Percentiles rank a stretch among this genome's conserved stretches.
These are phyloP conservation scores for Phortica okadai DNA, from an alignment of 2,888 invertebrate genomes.

Conservation along the genomic window DNA sequence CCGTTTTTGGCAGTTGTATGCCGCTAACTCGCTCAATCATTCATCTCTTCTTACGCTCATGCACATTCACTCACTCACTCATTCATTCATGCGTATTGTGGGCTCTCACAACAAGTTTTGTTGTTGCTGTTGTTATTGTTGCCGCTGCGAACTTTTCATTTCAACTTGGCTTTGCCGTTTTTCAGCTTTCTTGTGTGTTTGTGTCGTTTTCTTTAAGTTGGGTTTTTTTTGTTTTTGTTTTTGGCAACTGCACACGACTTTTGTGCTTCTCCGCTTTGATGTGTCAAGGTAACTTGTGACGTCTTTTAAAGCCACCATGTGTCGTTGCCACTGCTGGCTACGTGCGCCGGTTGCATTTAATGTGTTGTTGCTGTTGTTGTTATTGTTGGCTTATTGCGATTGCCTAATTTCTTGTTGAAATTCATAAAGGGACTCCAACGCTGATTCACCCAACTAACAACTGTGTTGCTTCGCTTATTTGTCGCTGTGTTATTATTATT, in stretches of 20 bases:
- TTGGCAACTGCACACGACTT: slow-evolving; percentile 43
- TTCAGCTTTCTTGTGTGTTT: slow-evolving; percentile 48
- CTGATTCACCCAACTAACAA: slow-evolving; percentile 50
- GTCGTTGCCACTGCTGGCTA: slow-evolving; percentile 41
- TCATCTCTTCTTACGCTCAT: not conserved
- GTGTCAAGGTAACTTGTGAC: slow-evolving; percentile 74
- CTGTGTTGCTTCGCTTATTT: not conserved
- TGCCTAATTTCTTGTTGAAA: slow-evolving; percentile 66
- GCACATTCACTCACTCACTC: not conserved
- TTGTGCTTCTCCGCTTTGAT: slow-evolving; percentile 41
- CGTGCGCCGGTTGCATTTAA: slow-evolving; percentile 29
- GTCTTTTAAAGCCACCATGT: slow-evolving; percentile 46
- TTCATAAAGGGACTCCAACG: slow-evolving; percentile 61
- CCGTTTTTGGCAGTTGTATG: slow-evolving; percentile 61
- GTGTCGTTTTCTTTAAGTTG: slow-evolving; percentile 30
- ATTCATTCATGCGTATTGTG: not conserved
- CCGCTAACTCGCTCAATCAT: slow-evolving; percentile 36
- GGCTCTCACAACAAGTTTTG: slow-evolving; percentile 23
- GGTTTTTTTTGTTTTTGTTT: slow-evolving; percentile 45
- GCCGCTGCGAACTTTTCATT: slow-evolving; percentile 60
- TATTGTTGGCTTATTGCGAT: slow-evolving; percentile 45
- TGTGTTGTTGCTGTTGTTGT: not conserved
- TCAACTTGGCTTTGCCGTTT: slow-evolving; percentile 38
- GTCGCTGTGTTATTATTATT: slow-evolving; percentile 53
- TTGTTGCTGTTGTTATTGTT: not conserved